Evolutionary conservation across 2,888 invertebrate species (phyloP).

Genomic region (Zaprionus bogoriensis): DNA sequence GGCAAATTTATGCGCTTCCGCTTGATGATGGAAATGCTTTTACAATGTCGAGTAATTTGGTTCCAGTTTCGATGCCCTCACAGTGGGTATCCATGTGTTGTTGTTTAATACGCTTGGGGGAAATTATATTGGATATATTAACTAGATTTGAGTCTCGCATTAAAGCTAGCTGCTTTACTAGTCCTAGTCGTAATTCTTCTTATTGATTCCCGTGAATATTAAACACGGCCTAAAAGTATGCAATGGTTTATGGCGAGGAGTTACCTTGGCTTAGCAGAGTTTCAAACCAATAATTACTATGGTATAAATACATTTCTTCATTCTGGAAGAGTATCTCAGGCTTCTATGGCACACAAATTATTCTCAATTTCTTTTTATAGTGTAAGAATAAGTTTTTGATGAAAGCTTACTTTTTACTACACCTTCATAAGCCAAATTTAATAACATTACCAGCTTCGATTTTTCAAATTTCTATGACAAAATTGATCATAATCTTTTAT

Average conservation of each 20-base stretch:
- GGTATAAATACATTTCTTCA: not conserved
- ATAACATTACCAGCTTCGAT: too few species aligned
- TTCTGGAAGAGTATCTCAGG: not conserved
- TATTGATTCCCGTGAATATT: not conserved
- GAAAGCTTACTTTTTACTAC: not conserved
- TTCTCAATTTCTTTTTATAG: not conserved
- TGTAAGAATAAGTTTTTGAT: not conserved
- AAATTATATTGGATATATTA: not conserved
- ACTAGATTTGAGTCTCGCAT: not conserved
- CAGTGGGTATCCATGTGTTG: not conserved
- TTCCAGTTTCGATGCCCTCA: slow-evolving; percentile 15
- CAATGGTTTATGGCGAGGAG: too few species aligned
- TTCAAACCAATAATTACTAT: too few species aligned
- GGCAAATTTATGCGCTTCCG: slow-evolving; percentile 59
- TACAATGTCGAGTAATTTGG: slow-evolving; percentile 48
- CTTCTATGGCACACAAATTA: not conserved
- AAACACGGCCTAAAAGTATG: not conserved
- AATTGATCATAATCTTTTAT: not conserved
- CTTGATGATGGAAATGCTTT: slow-evolving; percentile 58
- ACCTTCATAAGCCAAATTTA: not conserved
- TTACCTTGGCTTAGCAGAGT: not conserved
- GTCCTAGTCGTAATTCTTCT: too few species aligned
- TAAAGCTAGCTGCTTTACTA: not conserved
- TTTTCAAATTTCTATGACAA: not conserved
- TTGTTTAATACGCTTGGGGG: too few species aligned